Evolutionary conservation across 2,888 invertebrate species (phyloP), one percentile per base, ranked within the genome.

Genomic region (Temnothorax rugatulus): DNA sequence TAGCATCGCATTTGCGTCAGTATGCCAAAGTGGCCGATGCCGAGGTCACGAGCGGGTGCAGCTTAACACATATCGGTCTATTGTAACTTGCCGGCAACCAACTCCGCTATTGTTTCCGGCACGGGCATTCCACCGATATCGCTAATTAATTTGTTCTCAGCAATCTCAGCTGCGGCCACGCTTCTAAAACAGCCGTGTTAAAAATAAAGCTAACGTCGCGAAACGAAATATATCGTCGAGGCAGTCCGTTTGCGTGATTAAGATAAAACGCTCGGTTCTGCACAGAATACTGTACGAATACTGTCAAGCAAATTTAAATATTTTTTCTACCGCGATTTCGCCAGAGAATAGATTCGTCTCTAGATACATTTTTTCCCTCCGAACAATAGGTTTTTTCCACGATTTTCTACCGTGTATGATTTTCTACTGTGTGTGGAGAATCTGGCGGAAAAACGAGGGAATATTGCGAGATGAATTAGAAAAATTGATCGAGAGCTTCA

Each of bases 121-220:
- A 47, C 57, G 29, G 57, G 21, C 21, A 34, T 69, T 69, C 44
- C 44, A 13, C 47, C 47, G 47, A 81, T 81, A 81, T 71, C 21
- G 44, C 59, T 71, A 59, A 81, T 81, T 81, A 81, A 81, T 81
- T 81, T 71, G 18, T 59, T 79, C 47, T 59, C 59, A 61, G 38
- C 29, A 29, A 29, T 29, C 29, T 29, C 29, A 29, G 29, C 29
- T 29, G 25, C 73, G 34, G 8, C 47, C 13, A 71, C 34, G 59
- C 59, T 81, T 18, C 34, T 63, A 63, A 86, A 86, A 74, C 66
- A 76, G 41, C 54, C 34, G 57, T 34, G 59, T 74, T 21, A 47
- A 79, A 73, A 38, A 77, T 29, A 77, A 44, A 66, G 25, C 13
- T 15, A 41, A 47, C 5, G 9, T 38, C 44, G 21, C 41, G 68